Evolutionary conservation across 2,888 invertebrate genomes (phyloP).

Genomic region (Cetonia aurata): DNA sequence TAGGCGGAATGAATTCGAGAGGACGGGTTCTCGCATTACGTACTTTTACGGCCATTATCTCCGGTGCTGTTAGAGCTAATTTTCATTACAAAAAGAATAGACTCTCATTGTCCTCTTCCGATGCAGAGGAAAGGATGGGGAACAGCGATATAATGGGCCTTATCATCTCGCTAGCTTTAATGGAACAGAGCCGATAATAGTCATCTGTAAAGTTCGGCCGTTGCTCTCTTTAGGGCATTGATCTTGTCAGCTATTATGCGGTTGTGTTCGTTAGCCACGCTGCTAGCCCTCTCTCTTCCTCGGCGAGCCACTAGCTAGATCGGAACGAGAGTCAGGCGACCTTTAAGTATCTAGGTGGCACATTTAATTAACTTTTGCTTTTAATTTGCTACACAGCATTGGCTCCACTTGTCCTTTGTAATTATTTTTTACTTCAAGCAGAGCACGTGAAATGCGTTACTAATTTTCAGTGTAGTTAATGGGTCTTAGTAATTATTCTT

Average conservation of each 20-base stretch:
- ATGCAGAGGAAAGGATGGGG: no score
- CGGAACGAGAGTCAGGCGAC: slow-evolving; percentile 21
- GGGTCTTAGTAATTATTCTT: no score
- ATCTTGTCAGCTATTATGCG: slow-evolving; percentile 44
- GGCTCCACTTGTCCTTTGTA: background rate
- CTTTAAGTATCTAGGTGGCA: slow-evolving; percentile 47
- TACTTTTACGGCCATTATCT: slow-evolving; percentile 4
- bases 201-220: slow-evolving; percentile 48
- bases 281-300: slow-evolving; percentile 17
- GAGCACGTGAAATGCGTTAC: no score
- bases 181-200: slow-evolving; percentile 42
- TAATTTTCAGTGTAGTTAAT: no score
- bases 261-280: slow-evolving; percentile 34
- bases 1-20: slow-evolving; percentile 2
- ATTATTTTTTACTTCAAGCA: slow-evolving; percentile 2
- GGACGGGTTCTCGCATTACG: slow-evolving; percentile 1
- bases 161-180: slow-evolving; percentile 53
- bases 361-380: slow-evolving; percentile 44
- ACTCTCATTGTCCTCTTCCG: background rate
- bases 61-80: background rate
- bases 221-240: slow-evolving; percentile 52
- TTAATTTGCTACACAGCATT: slow-evolving; percentile 43
- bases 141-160: slow-evolving; percentile 42
- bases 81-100: background rate
- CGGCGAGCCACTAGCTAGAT: slow-evolving; percentile 35